Percentiles rank a stretch among this genome's conserved stretches.
phyloP scores from a whole-genome alignment of 2,888 invertebrate genomes.

The Molanna angustata region DNA sequence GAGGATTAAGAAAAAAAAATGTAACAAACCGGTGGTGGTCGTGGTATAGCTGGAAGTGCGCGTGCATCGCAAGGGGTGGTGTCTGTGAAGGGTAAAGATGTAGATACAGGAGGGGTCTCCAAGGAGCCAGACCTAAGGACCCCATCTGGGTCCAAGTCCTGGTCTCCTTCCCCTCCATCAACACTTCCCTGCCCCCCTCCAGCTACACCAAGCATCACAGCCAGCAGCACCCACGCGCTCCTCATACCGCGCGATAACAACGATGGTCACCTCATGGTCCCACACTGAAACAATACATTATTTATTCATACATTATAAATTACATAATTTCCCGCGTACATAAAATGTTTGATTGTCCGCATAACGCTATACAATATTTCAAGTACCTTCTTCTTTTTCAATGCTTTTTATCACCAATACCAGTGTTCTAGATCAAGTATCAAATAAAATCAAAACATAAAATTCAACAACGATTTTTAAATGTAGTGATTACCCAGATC shows the following conservation, averaged over 20 bases:
- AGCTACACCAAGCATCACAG: slow-evolving; percentile 37
- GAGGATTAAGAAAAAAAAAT: too few relatives aligned
- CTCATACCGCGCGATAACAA: slow-evolving; percentile 26
- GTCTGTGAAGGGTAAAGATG: slow-evolving; percentile 38
- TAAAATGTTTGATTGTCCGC: too few relatives aligned
- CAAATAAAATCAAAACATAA: too few relatives aligned
- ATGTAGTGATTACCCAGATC: too few relatives aligned
- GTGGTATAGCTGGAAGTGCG: slow-evolving; percentile 9
- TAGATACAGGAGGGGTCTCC: slow-evolving; percentile 40
- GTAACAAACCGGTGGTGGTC: slow-evolving; percentile 36
- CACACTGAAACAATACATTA: slow-evolving; percentile 14
- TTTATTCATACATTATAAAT: too few relatives aligned
- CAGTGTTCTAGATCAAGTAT: too few relatives aligned
- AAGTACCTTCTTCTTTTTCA: too few relatives aligned
- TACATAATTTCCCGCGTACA: too few relatives aligned
- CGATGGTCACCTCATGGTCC: slow-evolving; percentile 31
- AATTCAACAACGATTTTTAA: too few relatives aligned
- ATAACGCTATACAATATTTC: too few relatives aligned
- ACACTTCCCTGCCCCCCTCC: slow-evolving; percentile 41
- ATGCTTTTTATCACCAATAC: too few relatives aligned
- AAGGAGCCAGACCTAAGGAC: slow-evolving; percentile 43
- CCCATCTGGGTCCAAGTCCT: slow-evolving; percentile 41
- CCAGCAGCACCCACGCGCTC: slow-evolving; percentile 41
- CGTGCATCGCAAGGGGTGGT: slow-evolving; percentile 39
- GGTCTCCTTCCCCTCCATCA: slow-evolving; percentile 37